Percentiles rank a stretch among this genome's conserved stretches.
Conservation (phyloP, 2,888 invertebrate species). For the Melitaea athalia region DNA sequence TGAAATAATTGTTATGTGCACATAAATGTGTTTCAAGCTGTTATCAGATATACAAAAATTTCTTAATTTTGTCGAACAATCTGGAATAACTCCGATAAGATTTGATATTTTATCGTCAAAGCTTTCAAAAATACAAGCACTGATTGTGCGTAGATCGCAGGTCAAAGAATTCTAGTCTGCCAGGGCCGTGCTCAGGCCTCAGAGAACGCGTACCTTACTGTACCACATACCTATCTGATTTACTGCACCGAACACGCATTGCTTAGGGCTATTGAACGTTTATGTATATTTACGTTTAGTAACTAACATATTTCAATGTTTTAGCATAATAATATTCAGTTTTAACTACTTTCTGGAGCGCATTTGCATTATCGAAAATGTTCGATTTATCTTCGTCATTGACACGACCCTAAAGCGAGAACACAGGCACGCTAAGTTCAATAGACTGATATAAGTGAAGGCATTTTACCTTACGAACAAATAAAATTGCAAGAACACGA, state of each 20-base stretch:
- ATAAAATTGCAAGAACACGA: conserved; percentile 58
- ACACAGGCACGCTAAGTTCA: conserved; percentile 48
- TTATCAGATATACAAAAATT: background rate
- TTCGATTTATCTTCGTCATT: conserved; percentile 7
- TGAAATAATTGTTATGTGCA: background rate
- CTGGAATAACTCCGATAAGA: conserved; percentile 12
- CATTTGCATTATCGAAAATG: background rate
- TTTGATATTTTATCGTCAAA: conserved; percentile 9
- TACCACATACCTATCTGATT: conserved; percentile 11
- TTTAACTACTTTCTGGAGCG: background rate
- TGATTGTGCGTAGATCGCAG: conserved; percentile 24
- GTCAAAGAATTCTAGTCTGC: conserved; percentile 23
- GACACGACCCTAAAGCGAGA: conserved; percentile 32
- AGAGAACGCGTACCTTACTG: conserved; percentile 12
- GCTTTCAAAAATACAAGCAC: conserved; percentile 8
- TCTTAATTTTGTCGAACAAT: conserved; percentile 10
- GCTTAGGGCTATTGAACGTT: conserved; percentile 21
- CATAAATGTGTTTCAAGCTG: background rate
- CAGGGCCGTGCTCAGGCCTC: conserved; percentile 12
- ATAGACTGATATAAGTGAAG: conserved; percentile 50
- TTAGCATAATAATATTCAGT: background rate
- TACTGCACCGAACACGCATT: conserved; percentile 15
- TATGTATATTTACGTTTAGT: background rate
- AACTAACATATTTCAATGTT: background rate
- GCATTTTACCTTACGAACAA: conserved; percentile 50